These are phyloP conservation scores for Erpornis zantholeuca DNA, from an alignment of 2,113 vertebrate genomes.

Conservation along the genomic window DNA sequence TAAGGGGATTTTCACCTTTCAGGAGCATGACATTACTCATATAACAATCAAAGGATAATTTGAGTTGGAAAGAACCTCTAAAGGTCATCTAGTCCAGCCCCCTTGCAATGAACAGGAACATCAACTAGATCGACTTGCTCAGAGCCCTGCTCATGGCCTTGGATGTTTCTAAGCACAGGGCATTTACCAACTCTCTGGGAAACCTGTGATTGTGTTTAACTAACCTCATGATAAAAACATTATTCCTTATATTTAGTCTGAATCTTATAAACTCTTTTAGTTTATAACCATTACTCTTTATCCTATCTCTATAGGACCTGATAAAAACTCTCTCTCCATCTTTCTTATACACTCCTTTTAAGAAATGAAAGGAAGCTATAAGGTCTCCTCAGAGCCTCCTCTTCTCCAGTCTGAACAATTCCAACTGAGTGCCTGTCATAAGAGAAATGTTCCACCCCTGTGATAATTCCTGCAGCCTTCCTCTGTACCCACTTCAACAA, in stretches of 20 bases:
- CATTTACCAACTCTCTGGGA: not conserved
- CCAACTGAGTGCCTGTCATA: not conserved
- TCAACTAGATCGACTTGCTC: not conserved
- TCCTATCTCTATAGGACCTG: no score
- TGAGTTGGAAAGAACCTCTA: not conserved
- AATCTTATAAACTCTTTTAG: not conserved
- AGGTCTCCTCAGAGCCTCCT: accelerated
- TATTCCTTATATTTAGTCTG: not conserved
- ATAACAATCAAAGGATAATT: not conserved
- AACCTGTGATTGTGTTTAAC: not conserved
- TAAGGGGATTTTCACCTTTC: not conserved
- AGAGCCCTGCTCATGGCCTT: accelerated
- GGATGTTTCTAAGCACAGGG: not conserved
- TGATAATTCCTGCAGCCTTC: not conserved
- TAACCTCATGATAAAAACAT: not conserved
- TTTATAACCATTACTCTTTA: not conserved
- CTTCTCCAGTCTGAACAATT: not conserved
- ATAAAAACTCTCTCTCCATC: not conserved
- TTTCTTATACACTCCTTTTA: not conserved
- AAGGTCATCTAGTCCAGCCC: not conserved
- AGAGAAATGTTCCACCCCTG: not conserved
- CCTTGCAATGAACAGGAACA: not conserved
- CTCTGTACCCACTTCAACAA: not conserved
- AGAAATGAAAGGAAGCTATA: not conserved
- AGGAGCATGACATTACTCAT: not conserved